Percentiles rank a stretch among this genome's conserved stretches.
Evolutionary conservation across 2,888 invertebrate species (phyloP).

Genomic region (Drosophila dives): DNA sequence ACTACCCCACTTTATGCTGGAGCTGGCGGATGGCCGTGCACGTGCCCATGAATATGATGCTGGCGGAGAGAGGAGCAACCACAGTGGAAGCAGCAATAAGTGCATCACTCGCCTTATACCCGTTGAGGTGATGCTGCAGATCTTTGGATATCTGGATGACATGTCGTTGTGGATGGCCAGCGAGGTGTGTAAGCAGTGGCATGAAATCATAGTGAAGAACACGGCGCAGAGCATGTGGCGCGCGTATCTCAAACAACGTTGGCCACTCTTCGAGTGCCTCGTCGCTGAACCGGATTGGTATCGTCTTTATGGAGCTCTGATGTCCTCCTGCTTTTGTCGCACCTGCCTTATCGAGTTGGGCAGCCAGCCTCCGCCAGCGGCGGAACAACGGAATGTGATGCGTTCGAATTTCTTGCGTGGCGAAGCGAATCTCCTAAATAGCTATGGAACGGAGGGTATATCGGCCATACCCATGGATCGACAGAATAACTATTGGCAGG

Average conservation of each 20-base stretch:
- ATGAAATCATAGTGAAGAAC: constrained; percentile 91
- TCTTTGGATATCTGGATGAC: constrained; percentile 96
- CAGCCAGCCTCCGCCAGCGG: constrained; percentile 88
- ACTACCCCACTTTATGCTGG: constrained; percentile 81
- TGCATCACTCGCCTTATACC: constrained; percentile 78
- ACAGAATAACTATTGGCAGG: constrained; percentile 92
- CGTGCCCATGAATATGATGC: constrained; percentile 66
- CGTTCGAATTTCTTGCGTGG: constrained; percentile 91
- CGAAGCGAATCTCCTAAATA: constrained; percentile 87
- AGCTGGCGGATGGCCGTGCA: constrained; percentile 79
- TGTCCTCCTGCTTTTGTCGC: constrained; percentile 93
- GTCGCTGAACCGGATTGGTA: constrained; percentile 91
- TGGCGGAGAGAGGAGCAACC: constrained; percentile 11
- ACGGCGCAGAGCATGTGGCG: constrained; percentile 93
- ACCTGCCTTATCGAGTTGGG: constrained; percentile 95
- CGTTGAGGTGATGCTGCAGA: constrained; percentile 91
- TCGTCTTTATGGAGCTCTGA: constrained; percentile 89
- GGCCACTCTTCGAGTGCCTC: constrained; percentile 94
- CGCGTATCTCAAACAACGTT: constrained; percentile 90
- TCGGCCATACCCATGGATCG: constrained; percentile 85
- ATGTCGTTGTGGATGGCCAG: constrained; percentile 95
- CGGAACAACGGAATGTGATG: constrained; percentile 91
- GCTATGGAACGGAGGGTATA: constrained; percentile 84
- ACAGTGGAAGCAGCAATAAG: constrained; percentile 19
- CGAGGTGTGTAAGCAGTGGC: constrained; percentile 94